Percentiles rank a stretch among this genome's conserved stretches.
These are phyloP conservation scores for Cebus imitator DNA, from an alignment of 2,113 vertebrate species.

Conservation along the genomic window DNA sequence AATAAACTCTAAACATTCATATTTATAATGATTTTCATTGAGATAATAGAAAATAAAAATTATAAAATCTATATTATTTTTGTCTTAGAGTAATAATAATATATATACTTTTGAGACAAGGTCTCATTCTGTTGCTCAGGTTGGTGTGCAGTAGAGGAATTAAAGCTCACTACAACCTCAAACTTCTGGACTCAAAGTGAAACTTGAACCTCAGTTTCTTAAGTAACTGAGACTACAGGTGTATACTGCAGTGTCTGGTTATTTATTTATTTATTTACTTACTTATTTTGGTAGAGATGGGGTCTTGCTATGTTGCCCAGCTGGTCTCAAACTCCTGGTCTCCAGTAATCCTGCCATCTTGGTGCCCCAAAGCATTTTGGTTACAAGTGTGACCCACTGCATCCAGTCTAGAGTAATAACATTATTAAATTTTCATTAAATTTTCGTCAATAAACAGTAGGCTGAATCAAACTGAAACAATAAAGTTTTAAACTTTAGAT, in stretches of 20 bases:
- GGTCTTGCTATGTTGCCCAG: not conserved
- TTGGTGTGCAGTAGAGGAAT: not conserved
- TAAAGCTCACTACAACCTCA: not conserved
- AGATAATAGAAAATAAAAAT: not conserved
- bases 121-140: not conserved
- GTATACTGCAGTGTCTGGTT: not conserved
- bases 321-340: not conserved
- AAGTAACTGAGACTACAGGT: not conserved
- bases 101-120: not conserved
- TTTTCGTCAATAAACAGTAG: not conserved
- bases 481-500: not conserved
- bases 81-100: not conserved
- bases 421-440: not conserved
- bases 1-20: not conserved
- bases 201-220: not conserved
- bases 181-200: not conserved
- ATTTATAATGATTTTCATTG: constrained; percentile 27
- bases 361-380: not conserved
- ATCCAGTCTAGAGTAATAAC: not conserved
- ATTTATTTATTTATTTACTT: not conserved
- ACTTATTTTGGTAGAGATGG: not conserved
- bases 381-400: not conserved
- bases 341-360: not conserved
- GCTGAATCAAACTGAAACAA: not conserved
- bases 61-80: not conserved